Evolutionary conservation across 2,797 vertebrate species (phyloP), one percentile per base, ranked within the genome.

Genomic region (Ctenosaura bakeri): DNA sequence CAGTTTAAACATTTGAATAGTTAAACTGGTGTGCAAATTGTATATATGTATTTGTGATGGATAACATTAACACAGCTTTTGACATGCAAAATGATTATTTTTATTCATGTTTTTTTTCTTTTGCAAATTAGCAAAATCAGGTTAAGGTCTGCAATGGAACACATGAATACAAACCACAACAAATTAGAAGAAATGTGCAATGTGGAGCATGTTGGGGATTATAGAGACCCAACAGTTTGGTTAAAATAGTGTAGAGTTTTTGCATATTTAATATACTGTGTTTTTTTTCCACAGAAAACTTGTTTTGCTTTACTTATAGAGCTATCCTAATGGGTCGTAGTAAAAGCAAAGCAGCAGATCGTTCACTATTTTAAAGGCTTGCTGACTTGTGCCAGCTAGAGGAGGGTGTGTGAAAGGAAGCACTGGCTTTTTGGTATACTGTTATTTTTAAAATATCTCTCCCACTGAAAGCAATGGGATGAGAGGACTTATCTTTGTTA

Each of bases 1-100:
- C 92, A 84, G 5, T 73, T 81, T 79, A 54, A 89, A 83, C 85
- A n/a, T 29, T 86, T 81, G 42, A 71, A 1, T 90, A 7, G 56
- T 6, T 62, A 78, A 38, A 89, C 84, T 91, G 3, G 6, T 20
- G 8, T 66, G 26, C 32, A n/a, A 84, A 73, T 5, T 79, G 9
- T 46, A 89, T 82, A 32, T 78, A 56, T 54, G 59, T 89, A 26
- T 35, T 71, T 84, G 10, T 24, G 14, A 82, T 0, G 14, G 86
- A 29, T 0, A 69, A 80, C 52, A 66, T n/a, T 87, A 29, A 13
- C 50, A 0, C 20, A 62, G 32, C 6, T 88, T 89, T 50, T 35
- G 54, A 74, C 32, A 0, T 18, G 26, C 76, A 83, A 74, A 6
- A 26, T 42, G 5, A 0, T 86, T 0, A 80, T 88, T 42, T 0